Base-by-base conservation (phyloP, 2,888 invertebrate genomes). In the Julus scanicus region DNA sequence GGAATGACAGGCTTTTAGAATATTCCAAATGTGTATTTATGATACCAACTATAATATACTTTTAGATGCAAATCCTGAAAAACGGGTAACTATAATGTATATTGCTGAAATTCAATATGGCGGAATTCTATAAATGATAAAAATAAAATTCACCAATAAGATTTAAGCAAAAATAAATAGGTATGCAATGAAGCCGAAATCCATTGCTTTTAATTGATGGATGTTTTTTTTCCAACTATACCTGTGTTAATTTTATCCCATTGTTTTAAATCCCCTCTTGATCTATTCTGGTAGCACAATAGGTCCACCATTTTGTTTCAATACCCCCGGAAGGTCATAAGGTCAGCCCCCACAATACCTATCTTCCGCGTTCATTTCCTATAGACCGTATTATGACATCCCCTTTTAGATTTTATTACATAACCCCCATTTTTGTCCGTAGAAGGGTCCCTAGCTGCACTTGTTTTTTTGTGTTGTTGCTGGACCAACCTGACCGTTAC, bases 361-460 rank as follows among this genome's bases (percentile, higher is more conserved):
- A 71, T 71, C 71, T 71, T 71, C 71, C 71, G 71, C 71, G 71
- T 71, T 71, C 71, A 29, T 71, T 71, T 71, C 71, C 71, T 71
- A 71, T 20, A 71, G 29, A 29, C 29, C 71, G 71, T 71, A 71
- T 71, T 71, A 71, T 29, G 29, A 71, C 71, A 71, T 71, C 71
- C 71, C 71, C 71, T 71, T 71, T 71, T 71, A 71, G 71, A 29
- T 71, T 71, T 71, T 71, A 71, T 71, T 71, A 29, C 71, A 29
- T 71, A 71, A 71, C 71, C 71, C 71, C 71, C 71, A 11, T 71
- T 71, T 29, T 29, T 71, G 20, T 11, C 63, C 63, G 63, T 63
- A 63, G 63, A 63, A 63, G 63, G 63, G 63, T 63, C 71, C 71
- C 29, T 71, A 57, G 71, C 4, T 71, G 71, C 71, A 71, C 71